phyloP scores from a whole-genome alignment of 2,888 invertebrate genomes.

The Conistra vaccinii region DNA sequence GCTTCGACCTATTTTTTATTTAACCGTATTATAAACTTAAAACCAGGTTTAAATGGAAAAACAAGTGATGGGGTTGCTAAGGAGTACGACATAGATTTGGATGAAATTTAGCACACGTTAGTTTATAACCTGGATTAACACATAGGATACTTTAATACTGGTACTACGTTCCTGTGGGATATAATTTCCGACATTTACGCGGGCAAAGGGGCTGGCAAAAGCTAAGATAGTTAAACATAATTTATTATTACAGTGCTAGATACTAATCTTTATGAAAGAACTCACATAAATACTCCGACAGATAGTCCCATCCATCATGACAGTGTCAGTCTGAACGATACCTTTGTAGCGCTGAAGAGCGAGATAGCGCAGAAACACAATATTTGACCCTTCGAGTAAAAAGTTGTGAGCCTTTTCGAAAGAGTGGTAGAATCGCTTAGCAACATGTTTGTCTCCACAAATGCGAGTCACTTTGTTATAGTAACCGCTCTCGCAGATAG shows the following conservation, averaged over 20 bases:
- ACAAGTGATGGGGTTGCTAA: too few relatives aligned
- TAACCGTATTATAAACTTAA: too few relatives aligned
- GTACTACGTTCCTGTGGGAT: too few relatives aligned
- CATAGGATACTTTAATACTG: too few relatives aligned
- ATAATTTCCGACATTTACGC: too few relatives aligned
- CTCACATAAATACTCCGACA: slow-evolving; percentile 92
- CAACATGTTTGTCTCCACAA: slow-evolving; percentile 84
- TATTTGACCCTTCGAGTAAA: slow-evolving; percentile 92
- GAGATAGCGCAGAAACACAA: slow-evolving; percentile 91
- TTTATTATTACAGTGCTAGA: neutral
- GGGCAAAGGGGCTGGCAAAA: too few relatives aligned
- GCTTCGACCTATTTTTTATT: too few relatives aligned
- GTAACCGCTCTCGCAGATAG: slow-evolving; percentile 90
- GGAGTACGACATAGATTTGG: too few relatives aligned
- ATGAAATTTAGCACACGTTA: too few relatives aligned
- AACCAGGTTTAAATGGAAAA: too few relatives aligned
- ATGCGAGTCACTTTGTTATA: slow-evolving; percentile 88
- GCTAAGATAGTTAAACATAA: neutral
- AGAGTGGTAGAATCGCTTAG: slow-evolving; percentile 88
- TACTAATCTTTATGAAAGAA: slow-evolving; percentile 31
- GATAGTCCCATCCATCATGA: slow-evolving; percentile 91
- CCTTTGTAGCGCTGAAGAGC: slow-evolving; percentile 90
- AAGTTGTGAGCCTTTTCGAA: slow-evolving; percentile 87
- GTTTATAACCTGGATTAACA: too few relatives aligned
- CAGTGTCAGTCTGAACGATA: slow-evolving; percentile 88